Evolutionary conservation across 2,113 vertebrate genomes (phyloP), one percentile per base, ranked within the genome.

Genomic region (Oophaga pumilio): DNA sequence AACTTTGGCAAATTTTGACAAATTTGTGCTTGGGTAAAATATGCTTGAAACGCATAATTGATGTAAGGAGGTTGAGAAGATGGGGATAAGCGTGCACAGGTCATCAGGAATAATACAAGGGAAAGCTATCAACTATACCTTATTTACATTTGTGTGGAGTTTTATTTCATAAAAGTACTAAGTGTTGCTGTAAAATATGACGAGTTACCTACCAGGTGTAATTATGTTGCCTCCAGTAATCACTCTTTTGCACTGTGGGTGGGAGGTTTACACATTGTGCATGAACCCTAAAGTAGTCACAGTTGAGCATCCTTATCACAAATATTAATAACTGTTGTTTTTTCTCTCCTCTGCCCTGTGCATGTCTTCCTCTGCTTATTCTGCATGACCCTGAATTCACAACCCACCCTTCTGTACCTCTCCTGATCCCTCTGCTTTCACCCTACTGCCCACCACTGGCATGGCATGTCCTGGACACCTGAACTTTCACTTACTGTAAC

Each of bases 381-480:
- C 92, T 96, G 97, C 98, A 99, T 97, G 97, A 86, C 92, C 92
- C 91, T 92, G 89, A 89, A 79, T 90, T 90, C 57, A 69, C 89
- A 83, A 43, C 18, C 85, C 79, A 71, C 89, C 86, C 69, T 89
- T 87, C 89, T 88, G 89, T 89, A 18, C 60, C 82, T 90, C 85
- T 89, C 87, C 82, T 76, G 69, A 82, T 71, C 83, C 90, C 60
- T 91, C 28, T 80, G 78, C 88, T 91, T 92, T 95, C 33, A 78
- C 91, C 90, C 89, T 83, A 85, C 79, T 0, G 85, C 90, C 90
- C 90, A 89, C 76, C 92, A 76, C 84, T 91, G 93, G 91, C 92
- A 86, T 89, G 92, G 91, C 89, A 90, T 93, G 94, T 93, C 94
- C 95, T 92, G 94, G 87, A 92, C 97, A 97, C 96, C 97, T 97